These are phyloP conservation scores for Phaenicophaeus curvirostris DNA, from an alignment of 2,797 vertebrate species.

Conservation along the genomic window DNA sequence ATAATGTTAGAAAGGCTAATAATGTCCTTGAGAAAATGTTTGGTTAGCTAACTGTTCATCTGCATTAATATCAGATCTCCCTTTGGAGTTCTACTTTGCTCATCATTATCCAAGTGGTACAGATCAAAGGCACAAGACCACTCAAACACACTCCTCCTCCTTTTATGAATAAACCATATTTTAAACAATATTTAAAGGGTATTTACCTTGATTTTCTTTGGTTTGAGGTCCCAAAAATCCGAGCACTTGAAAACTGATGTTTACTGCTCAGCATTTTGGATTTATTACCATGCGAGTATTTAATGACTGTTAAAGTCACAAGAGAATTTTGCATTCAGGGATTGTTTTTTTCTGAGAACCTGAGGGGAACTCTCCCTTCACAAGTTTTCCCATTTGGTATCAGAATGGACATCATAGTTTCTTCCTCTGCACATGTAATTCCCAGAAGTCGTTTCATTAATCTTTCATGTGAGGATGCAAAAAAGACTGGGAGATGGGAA, in stretches of 20 bases:
- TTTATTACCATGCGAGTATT: not conserved
- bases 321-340: not conserved
- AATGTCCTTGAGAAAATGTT: conserved; percentile 11
- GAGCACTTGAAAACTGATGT: not conserved
- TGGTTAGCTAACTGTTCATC: conserved; percentile 33
- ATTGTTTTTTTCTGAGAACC: not conserved
- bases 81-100: conserved; percentile 7
- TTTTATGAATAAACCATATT: conserved; percentile 9
- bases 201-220: not conserved
- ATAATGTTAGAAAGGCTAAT: conserved; percentile 18
- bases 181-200: not conserved
- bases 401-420: not conserved
- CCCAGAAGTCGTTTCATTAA: not conserved
- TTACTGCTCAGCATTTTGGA: not conserved
- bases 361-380: not conserved
- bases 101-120: conserved; percentile 16
- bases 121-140: conserved; percentile 52
- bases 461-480: not conserved
- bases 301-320: not conserved
- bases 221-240: conserved; percentile 1
- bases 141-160: conserved; percentile 14
- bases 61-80: conserved; percentile 27
- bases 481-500: not conserved
- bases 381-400: not conserved
- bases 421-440: not conserved